phyloP scores from a whole-genome alignment of 2,888 invertebrate genomes.

The Temnothorax ravouxi region DNA sequence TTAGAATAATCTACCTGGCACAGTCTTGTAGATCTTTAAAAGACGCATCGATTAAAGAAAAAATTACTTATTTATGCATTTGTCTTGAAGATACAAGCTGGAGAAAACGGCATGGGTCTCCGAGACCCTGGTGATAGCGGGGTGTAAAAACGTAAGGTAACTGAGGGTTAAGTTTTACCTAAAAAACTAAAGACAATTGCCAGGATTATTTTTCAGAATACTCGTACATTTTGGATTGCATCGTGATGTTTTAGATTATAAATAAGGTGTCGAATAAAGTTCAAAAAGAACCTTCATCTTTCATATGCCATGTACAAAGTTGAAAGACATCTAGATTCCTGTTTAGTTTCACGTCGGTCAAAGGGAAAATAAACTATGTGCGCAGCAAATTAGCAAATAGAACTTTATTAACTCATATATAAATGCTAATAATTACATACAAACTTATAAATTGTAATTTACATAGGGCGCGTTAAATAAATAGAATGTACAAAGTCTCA shows the following conservation, averaged over 20 bases:
- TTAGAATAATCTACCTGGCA: too few species aligned
- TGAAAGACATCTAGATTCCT: not conserved
- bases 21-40: too few species aligned
- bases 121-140: too few species aligned
- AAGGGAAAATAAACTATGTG: conserved; percentile 4
- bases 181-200: not conserved
- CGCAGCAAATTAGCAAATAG: conserved; percentile 9
- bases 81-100: too few species aligned
- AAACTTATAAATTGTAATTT: conserved; percentile 33
- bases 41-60: too few species aligned
- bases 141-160: too few species aligned
- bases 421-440: conserved; percentile 26
- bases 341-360: not conserved
- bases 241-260: not conserved
- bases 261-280: not conserved
- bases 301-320: not conserved
- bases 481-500: conserved; percentile 47
- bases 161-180: too few species aligned
- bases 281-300: not conserved
- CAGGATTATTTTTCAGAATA: not conserved
- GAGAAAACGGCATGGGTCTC: too few species aligned
- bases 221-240: not conserved
- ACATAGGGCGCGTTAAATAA: conserved; percentile 68
- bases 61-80: too few species aligned
- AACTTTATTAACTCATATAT: conserved; percentile 37